Percentiles rank a stretch among this genome's conserved stretches.
Evolutionary conservation across 2,888 invertebrate genomes (phyloP).

Genomic region (Trissoscelio sp.): DNA sequence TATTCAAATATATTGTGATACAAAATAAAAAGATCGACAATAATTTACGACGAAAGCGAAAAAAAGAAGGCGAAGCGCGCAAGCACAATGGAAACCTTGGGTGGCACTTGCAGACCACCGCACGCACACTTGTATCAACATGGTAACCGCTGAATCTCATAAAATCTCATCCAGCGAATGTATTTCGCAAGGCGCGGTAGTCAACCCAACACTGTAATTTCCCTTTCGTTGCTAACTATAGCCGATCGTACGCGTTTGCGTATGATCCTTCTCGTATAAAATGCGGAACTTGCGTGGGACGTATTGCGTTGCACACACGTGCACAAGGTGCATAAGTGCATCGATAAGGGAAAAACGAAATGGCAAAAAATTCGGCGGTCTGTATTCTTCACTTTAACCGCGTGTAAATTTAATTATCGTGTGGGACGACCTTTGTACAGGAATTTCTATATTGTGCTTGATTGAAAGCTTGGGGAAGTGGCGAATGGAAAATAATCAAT

Average conservation of each 20-base stretch:
- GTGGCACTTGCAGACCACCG: constrained; percentile 52
- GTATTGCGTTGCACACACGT: neutral
- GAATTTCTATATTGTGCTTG: constrained; percentile 5
- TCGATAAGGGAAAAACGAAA: constrained; percentile 30
- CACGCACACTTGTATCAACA: constrained; percentile 44
- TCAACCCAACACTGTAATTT: constrained; percentile 67
- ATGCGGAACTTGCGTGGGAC: constrained; percentile 21
- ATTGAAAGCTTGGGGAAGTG: neutral
- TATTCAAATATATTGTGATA: constrained; percentile 41
- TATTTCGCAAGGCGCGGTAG: constrained; percentile 72
- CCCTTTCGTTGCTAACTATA: constrained; percentile 71
- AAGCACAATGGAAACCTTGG: constrained; percentile 53
- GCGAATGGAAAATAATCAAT: no score
- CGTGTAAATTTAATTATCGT: constrained; percentile 40
- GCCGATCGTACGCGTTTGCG: constrained; percentile 42
- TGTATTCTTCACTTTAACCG: constrained; percentile 23
- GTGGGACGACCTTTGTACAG: constrained; percentile 1
- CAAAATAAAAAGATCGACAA: constrained; percentile 31
- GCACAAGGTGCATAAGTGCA: neutral
- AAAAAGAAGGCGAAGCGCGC: neutral
- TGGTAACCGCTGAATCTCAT: constrained; percentile 68
- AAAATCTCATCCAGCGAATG: constrained; percentile 69
- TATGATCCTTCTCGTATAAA: constrained; percentile 19
- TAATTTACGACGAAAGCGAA: constrained; percentile 31
- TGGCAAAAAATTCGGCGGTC: neutral